These are phyloP conservation scores for Parapristionchus giblindavisi DNA, from an alignment of 2,888 invertebrate species.

Conservation along the genomic window DNA sequence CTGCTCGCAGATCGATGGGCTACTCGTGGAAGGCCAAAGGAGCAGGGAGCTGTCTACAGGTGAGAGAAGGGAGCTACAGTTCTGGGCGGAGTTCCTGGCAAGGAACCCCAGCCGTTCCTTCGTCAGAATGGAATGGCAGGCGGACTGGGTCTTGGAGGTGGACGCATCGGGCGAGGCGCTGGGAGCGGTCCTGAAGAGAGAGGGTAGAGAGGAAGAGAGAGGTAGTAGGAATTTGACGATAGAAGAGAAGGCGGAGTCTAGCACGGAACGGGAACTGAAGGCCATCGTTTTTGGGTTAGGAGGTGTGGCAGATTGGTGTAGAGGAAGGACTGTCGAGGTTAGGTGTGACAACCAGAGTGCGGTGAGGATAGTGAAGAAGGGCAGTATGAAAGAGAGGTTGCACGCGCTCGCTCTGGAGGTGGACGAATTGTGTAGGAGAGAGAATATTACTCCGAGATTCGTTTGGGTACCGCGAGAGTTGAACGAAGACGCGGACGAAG, in stretches of 20 bases:
- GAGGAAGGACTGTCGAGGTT: not conserved
- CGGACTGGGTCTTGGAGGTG: not conserved
- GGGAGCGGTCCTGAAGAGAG: not conserved
- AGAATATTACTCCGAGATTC: no score
- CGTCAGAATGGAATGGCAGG: not conserved
- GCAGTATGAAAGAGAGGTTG: not conserved
- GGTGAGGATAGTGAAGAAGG: not conserved
- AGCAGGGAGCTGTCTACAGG: no score
- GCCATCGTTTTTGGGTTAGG: not conserved
- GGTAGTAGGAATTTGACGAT: not conserved
- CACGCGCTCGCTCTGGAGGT: no score
- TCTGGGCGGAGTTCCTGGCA: no score
- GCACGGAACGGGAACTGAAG: not conserved
- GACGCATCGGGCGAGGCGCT: not conserved
- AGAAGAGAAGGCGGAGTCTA: not conserved
- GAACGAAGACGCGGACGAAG: not conserved
- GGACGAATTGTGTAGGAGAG: no score
- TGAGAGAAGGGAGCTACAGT: no score
- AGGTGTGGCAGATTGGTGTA: not conserved
- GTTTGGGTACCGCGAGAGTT: no score
- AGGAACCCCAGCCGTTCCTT: not conserved
- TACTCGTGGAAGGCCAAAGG: not conserved
- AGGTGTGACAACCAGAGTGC: not conserved
- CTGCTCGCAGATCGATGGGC: not conserved
- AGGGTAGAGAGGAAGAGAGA: not conserved